Percentiles rank a stretch among this genome's conserved stretches.
Evolutionary conservation across 2,113 vertebrate species (phyloP).

Genomic region (Climacteris rufus): DNA sequence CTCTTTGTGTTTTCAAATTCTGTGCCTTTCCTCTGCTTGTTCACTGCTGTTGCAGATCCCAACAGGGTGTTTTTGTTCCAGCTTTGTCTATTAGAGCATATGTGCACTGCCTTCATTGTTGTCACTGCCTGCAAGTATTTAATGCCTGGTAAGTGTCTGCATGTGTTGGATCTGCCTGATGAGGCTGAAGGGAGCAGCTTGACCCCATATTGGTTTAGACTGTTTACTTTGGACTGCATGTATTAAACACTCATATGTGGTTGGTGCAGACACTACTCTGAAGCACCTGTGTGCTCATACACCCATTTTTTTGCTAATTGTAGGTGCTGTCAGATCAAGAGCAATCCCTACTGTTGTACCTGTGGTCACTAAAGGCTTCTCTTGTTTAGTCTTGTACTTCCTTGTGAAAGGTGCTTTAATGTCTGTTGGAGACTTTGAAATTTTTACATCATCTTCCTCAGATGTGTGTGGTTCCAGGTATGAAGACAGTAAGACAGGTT

Average conservation of each 20-base stretch:
- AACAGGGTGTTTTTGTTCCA: background rate
- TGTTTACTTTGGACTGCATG: background rate
- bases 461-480: background rate
- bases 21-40: background rate
- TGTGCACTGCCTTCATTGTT: background rate
- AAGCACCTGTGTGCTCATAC: background rate
- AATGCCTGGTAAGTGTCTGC: background rate
- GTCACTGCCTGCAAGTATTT: background rate
- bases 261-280: background rate
- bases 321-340: background rate
- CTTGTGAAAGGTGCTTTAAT: background rate
- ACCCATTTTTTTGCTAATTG: background rate
- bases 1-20: conserved; percentile 1
- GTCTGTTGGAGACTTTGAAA: background rate
- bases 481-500: background rate
- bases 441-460: background rate
- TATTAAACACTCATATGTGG: background rate
- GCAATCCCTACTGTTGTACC: background rate
- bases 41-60: conserved; percentile 8
- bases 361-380: background rate
- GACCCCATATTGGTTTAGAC: background rate
- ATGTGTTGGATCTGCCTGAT: background rate
- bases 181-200: background rate
- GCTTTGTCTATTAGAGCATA: conserved; percentile 10
- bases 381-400: background rate